Evolutionary conservation across 2,888 invertebrate species (phyloP), one percentile per base, ranked within the genome.

Genomic region (Lasioglossum zephyrum): DNA sequence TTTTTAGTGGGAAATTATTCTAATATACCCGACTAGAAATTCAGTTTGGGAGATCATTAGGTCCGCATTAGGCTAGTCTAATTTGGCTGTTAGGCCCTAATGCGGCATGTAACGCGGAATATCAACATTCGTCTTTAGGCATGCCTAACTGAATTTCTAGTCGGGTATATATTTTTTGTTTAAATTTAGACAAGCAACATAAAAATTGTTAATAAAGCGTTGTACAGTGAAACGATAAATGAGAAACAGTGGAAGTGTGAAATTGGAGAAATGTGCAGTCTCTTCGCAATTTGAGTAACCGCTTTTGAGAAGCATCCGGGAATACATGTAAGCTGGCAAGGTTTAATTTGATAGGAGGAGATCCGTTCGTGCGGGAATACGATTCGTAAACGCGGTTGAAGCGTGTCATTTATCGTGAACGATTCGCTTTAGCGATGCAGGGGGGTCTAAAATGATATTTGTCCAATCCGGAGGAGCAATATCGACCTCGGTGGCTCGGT

Each of bases 371-470:
- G 79, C 57, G 73, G 72, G 77, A 75, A 49, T 66, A 82, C 69
- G 79, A 79, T 78, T 76, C 84, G 73, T 82, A 84, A 90, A 87
- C 82, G 86, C 77, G 77, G 83, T 81, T 84, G 79, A 84, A 89
- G 78, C 83, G 83, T 84, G 88, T 87, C 84, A 81, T 86, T 91
- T 86, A 88, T 82, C 77, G 89, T 39, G 80, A 85, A 90, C 83
- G 87, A 82, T 77, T 70, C 88, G 70, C 81, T 66, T 74, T 79
- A 70, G 77, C 85, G 78, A 63, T 16, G 78, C 73, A 82, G 86
- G 89, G 90, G 90, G 87, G 87, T 88, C 88, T 88, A 90, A 93
- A 94, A 94, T 93, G 92, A 92, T 92, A 93, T 94, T 94, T 93
- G 91, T 91, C 91, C 92, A 91, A 92, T 93, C 89, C 87, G 36